Conservation (phyloP, 2,888 invertebrate genomes). For the Phalangium opilio region DNA sequence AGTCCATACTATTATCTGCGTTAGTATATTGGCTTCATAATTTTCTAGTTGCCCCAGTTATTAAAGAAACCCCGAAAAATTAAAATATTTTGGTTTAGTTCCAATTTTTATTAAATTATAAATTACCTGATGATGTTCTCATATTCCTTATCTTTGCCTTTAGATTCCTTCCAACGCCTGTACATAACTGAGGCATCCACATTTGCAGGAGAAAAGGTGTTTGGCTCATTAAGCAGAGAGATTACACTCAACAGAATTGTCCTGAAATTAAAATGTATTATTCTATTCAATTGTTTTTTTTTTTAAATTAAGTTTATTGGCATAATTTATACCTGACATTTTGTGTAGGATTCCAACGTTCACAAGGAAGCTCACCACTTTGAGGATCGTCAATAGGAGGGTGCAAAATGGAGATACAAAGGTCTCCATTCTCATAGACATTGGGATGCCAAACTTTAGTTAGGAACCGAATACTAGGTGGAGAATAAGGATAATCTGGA, state of each 20-base stretch:
- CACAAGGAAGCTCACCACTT: constrained; percentile 95
- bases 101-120: no score
- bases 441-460: constrained; percentile 99
- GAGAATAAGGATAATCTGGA: constrained; percentile 95
- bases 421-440: constrained; percentile 99
- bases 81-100: no score
- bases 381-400: constrained; percentile 99
- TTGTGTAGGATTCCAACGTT: constrained; percentile 99
- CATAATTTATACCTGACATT: constrained; percentile 60
- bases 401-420: constrained; percentile 98
- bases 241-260: constrained; percentile 96
- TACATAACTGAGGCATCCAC: constrained; percentile 99
- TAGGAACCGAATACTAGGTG: constrained; percentile 91
- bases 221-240: constrained; percentile 95
- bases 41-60: no score
- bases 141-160: constrained; percentile 96
- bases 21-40: no score
- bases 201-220: constrained; percentile 98
- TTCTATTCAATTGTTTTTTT: no score
- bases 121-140: constrained; percentile 88
- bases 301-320: no score
- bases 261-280: constrained; percentile 35
- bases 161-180: constrained; percentile 93
- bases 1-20: no score
- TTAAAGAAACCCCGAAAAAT: no score